Evolutionary conservation across 1,140 invertebrate genomes (phyloP).

Genomic region (Probaryconus sp.): DNA sequence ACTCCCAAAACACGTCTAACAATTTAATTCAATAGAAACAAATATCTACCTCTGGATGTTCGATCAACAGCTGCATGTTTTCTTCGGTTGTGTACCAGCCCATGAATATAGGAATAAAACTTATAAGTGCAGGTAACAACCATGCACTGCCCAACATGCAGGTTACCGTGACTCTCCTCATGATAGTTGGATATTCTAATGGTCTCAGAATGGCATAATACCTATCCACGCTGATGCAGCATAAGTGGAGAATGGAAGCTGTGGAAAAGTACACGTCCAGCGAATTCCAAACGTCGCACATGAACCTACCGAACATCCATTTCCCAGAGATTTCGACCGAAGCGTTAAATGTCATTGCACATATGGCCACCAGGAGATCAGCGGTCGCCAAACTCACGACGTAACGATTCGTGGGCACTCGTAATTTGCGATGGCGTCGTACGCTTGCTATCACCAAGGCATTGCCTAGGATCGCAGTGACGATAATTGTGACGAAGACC

Average conservation of each 20-base stretch:
- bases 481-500: constrained; percentile 85
- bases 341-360: constrained; percentile 97
- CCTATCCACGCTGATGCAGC: constrained; percentile 95
- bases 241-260: constrained; percentile 94
- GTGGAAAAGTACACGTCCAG: constrained; percentile 97
- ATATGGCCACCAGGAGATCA: constrained; percentile 93
- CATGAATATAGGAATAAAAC: constrained; percentile 96
- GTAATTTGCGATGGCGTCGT: constrained; percentile 87
- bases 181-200: constrained; percentile 91
- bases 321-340: constrained; percentile 87
- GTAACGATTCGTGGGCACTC: constrained; percentile 95
- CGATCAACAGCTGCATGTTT: constrained; percentile 82
- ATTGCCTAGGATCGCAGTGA: constrained; percentile 88
- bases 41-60: constrained; percentile 86
- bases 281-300: constrained; percentile 97
- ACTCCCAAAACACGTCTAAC: no score
- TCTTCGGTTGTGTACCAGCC: constrained; percentile 92
- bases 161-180: constrained; percentile 88
- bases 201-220: constrained; percentile 94
- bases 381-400: constrained; percentile 95
- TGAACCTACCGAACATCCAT: constrained; percentile 92
- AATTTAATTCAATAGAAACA: no score
- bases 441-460: constrained; percentile 88
- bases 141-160: constrained; percentile 92
- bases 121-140: constrained; percentile 93